phyloP scores from a whole-genome alignment of 2,113 vertebrate genomes.

The Willisornis vidua region DNA sequence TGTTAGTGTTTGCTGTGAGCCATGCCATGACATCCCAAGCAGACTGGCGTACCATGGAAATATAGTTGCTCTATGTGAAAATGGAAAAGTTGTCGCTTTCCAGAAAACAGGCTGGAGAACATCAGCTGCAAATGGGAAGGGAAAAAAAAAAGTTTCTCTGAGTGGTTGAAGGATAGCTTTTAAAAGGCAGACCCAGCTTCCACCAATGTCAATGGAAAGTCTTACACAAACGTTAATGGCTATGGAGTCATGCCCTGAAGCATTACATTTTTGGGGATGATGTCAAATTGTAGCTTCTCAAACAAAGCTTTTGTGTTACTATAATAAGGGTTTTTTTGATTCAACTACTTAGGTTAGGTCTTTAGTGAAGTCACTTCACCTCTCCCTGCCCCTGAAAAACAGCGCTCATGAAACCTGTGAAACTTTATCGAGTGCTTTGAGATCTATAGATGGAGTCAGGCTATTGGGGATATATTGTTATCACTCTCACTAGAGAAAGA shows the following conservation, averaged over 20 bases:
- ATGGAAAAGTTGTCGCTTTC: conserved; percentile 54
- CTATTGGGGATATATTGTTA: conserved; percentile 16
- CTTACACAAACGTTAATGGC: conserved; percentile 54
- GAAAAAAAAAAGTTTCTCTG: not conserved
- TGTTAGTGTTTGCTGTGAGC: conserved; percentile 41
- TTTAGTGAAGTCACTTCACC: conserved; percentile 61
- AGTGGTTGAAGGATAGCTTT: conserved; percentile 53
- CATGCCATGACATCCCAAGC: conserved; percentile 24
- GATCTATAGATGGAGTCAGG: conserved; percentile 26
- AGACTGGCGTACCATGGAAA: conserved; percentile 44
- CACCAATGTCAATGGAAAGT: conserved; percentile 19
- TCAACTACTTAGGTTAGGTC: conserved; percentile 32
- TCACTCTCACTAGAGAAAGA: not conserved
- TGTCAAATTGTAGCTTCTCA: conserved; percentile 52
- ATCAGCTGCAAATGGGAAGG: conserved; percentile 36
- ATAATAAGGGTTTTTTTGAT: conserved; percentile 42
- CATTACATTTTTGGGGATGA: conserved; percentile 61
- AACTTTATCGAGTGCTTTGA: conserved; percentile 38
- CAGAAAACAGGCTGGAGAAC: conserved; percentile 57
- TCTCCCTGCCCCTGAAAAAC: conserved; percentile 17
- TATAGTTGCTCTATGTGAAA: conserved; percentile 48
- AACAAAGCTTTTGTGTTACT: conserved; percentile 37
- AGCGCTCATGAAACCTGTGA: conserved; percentile 26
- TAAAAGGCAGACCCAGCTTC: conserved; percentile 53
- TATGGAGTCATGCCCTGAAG: conserved; percentile 51